Evolutionary conservation across 2,113 vertebrate species (phyloP), one percentile per base, ranked within the genome.

Genomic region (Odontophorus gujanensis): DNA sequence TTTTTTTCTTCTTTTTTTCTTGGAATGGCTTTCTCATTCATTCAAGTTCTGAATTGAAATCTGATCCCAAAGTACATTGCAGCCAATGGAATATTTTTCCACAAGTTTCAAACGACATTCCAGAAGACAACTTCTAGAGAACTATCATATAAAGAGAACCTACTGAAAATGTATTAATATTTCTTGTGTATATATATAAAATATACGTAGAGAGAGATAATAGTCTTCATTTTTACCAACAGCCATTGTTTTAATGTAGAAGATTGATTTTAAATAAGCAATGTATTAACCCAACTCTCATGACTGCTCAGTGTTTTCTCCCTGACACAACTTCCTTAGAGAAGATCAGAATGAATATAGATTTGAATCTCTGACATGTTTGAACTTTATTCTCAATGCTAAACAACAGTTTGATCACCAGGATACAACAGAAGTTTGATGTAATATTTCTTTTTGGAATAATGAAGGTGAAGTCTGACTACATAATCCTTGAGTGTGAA

Each of bases 371-470:
- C 3, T 66, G 55, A 30, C 20, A 67, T 57, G 85, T 68, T 58
- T 92, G 2, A 55, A 90, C 26, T 68, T 90, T 48, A 81, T 85
- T 75, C 51, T 76, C 38, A 67, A 28, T 26, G 48, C 65, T 87
- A 86, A 90, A 67, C 34, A 40, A n/a, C 50, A 68, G 51, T 48
- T 57, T 92, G 66, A 68, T 48, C 42, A 93, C 74, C 55, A 74
- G 75, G 96, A 95, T 71, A 59, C 53, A 50, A 21, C 8, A 68
- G 50, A 18, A 51, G 13, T 85, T 93, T 36, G 5, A 36, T 7
- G 9, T 30, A 69, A 61, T 78, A 75, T 85, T 91, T 91, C 77
- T 75, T 90, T 87, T 77, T 78, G 69, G 77, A 92, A 72, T 13
- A 28, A 47, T 24, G 62, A 87, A 80, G 25, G 26, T 15, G 68